phyloP scores from a whole-genome alignment of 2,113 vertebrate species.

The Cygnus atratus region DNA sequence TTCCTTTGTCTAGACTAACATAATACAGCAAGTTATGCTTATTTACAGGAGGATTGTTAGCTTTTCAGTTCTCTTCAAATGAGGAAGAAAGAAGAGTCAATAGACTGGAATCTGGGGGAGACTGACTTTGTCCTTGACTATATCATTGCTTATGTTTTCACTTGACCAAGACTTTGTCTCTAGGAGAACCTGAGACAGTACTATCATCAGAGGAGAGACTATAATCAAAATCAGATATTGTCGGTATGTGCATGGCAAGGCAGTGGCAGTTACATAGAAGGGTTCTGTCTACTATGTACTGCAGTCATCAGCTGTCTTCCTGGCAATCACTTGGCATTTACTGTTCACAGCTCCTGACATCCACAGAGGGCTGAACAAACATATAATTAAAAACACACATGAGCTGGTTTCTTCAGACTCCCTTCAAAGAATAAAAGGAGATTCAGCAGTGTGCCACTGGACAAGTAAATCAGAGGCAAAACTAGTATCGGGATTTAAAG shows the following conservation, averaged over 20 bases:
- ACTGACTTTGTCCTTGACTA: slow-evolving; percentile 54
- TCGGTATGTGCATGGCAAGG: slow-evolving; percentile 43
- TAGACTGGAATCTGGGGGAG: slow-evolving; percentile 53
- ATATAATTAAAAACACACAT: slow-evolving; percentile 29
- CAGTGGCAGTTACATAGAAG: slow-evolving; percentile 53
- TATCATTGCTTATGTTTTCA: slow-evolving; percentile 57
- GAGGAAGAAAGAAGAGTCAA: slow-evolving; percentile 46
- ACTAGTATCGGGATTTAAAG: neutral
- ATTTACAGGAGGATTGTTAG: slow-evolving; percentile 9
- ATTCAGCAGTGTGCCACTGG: neutral
- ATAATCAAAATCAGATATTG: slow-evolving; percentile 64
- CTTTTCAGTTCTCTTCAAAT: slow-evolving; percentile 45
- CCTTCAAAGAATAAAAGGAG: neutral
- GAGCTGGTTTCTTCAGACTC: neutral
- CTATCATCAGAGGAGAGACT: slow-evolving; percentile 55
- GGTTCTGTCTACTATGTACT: slow-evolving; percentile 11
- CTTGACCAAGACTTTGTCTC: slow-evolving; percentile 50
- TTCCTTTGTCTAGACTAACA: slow-evolving; percentile 76
- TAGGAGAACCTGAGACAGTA: slow-evolving; percentile 49
- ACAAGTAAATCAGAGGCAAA: neutral
- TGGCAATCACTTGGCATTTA: slow-evolving; percentile 54
- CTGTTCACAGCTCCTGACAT: slow-evolving; percentile 58
- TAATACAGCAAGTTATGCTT: slow-evolving; percentile 37
- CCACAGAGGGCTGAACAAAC: slow-evolving; percentile 34
- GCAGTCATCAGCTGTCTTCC: slow-evolving; percentile 52